Evolutionary conservation across 2,888 invertebrate genomes (phyloP), one percentile per base, ranked within the genome.

Genomic region (Aethes cnicana): DNA sequence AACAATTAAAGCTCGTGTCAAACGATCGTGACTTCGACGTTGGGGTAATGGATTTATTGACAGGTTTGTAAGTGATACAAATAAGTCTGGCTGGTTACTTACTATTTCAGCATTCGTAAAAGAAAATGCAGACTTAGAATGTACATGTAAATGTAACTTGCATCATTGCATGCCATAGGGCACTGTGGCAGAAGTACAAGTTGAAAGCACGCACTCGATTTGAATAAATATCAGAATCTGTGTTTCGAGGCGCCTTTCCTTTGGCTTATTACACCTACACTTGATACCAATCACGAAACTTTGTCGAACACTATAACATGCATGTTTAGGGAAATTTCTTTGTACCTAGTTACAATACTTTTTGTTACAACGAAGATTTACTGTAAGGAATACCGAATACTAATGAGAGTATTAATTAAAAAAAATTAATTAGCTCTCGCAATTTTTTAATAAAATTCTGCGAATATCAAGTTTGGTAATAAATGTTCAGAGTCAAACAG

Each of bases 1-100:
- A 58, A 59, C 67, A 68, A 69, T 69, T 69, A 69, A 63, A 61
- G 47, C 50, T 42, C 53, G 53, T 63, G 66, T 63, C 68, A 43
- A 58, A 54, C 53, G 55, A 57, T 55, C 39, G 47, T 36, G 39
- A 50, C 46, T 56, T 49, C 58, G 61, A 61, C 58, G 58, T 55
- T 25, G 23, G 18, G 52, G 57, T 59, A 57, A 58, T 56, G 55
- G 57, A 58, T 56, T 50, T 53, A 53, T 54, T 39, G 50, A 52
- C 30, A 50, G 39, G 25, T 16, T 33, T n/a, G n/a, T n/a, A n/a
- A n/a, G n/a, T n/a, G n/a, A n/a, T n/a, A n/a, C n/a, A n/a, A n/a
- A n/a, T n/a, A n/a, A n/a, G n/a, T n/a, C n/a, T n/a, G n/a, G n/a
- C n/a, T n/a, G n/a, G n/a, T n/a, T n/a, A n/a, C n/a, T n/a, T n/a